Base-by-base conservation (phyloP, 2,113 vertebrate species). In the Ivindomyrus marchei region DNA sequence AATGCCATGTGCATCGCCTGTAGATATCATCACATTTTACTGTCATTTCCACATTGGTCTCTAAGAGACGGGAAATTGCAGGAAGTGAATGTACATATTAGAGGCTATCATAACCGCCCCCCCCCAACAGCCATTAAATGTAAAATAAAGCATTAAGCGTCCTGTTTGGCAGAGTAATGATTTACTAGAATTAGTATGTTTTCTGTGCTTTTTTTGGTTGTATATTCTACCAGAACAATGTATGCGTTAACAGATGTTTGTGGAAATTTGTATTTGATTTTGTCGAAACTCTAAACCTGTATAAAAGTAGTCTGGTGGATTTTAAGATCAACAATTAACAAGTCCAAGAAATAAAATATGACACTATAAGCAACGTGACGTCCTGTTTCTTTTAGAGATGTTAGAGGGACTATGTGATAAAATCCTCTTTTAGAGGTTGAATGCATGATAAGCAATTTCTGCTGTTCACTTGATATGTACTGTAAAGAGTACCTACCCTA, bases 261-360 rank as follows among this genome's bases (percentile, higher is more conserved):
- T 95, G 93, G 90, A 95, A 94, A 85, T 94, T 97, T 97, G 95
- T 97, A 93, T 94, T 94, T 93, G 91, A 93, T 95, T 95, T 94
- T 91, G 92, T 96, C 96, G 95, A 96, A 94, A 95, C 94, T 95
- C 95, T 95, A 93, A 95, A 95, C 94, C 91, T 95, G 94, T 95
- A 93, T 92, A 96, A 95, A 88, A 70, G 77, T 80, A 91, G 90
- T 58, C 85, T 47, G 91, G 89, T 93, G 88, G 91, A 94, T 93
- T 95, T 94, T 94, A 93, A 93, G 89, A 94, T 94, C 77, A 91
- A 94, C 94, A 80, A 88, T 89, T 87, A 84, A 39, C 24, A 52
- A 88, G 21, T 88, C 56, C 17, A 62, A 31, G 3, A 89, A 88
- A 93, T 84, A 53, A 94, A 90, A 91, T 24, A 89, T 50, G 62